phyloP scores from a whole-genome alignment of 2,113 vertebrate species.

The Grammomys surdaster region DNA sequence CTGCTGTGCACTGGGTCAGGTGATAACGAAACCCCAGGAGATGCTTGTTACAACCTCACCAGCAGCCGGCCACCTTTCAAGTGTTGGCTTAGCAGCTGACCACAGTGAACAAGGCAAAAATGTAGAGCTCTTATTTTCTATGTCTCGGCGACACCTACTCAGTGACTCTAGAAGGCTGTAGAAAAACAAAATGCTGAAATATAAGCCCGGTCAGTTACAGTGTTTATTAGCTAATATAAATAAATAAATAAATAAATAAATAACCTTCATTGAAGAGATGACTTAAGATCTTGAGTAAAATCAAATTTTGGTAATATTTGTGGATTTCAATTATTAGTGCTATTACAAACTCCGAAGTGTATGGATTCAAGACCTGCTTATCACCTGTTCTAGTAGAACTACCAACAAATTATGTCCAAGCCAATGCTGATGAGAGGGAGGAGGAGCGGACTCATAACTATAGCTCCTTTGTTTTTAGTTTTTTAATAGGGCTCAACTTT shows the following conservation, averaged over 20 bases:
- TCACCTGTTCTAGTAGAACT: slow-evolving; percentile 55
- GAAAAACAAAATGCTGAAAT: slow-evolving; percentile 11
- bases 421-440: slow-evolving; percentile 19
- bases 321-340: slow-evolving; percentile 71
- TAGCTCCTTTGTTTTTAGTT: slow-evolving; percentile 67
- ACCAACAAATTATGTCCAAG: slow-evolving; percentile 29
- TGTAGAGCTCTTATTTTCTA: neutral
- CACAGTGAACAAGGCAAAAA: neutral
- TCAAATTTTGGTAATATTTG: slow-evolving; percentile 65
- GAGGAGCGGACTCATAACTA: slow-evolving; percentile 45
- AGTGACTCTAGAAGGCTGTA: neutral
- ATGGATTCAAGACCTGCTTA: slow-evolving; percentile 63
- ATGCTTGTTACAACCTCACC: neutral
- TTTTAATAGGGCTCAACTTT: slow-evolving; percentile 70
- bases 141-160: neutral
- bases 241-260: neutral
- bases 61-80: neutral
- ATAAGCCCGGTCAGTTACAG: neutral
- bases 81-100: neutral
- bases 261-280: slow-evolving; percentile 44
- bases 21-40: neutral
- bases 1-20: neutral
- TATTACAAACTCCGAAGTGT: slow-evolving; percentile 58
- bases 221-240: slow-evolving; percentile 53
- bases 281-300: slow-evolving; percentile 62